A percentile compares a stretch with the other conserved stretches of the same genome.
phyloP scores from a whole-genome alignment of 2,797 vertebrate species.

The Sebastes flavidus region DNA sequence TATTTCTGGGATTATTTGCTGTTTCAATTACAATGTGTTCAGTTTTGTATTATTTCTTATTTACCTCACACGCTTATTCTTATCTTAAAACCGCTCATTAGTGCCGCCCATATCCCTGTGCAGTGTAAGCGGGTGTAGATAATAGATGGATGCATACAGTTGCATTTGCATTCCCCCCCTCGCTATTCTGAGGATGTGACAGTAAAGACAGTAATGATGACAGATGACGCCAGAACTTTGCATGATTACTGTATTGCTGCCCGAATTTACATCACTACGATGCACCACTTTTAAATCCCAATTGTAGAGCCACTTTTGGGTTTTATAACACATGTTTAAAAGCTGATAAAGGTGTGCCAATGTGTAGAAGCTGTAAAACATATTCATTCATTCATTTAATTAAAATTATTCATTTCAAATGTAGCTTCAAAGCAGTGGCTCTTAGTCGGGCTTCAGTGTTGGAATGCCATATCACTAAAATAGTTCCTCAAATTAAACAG shows the following conservation, averaged over 20 bases:
- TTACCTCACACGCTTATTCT: background rate
- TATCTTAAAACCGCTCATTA: background rate
- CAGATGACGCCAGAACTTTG: background rate
- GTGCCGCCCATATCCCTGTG: background rate
- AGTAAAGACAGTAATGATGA: background rate
- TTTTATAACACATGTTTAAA: background rate
- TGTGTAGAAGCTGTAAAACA: background rate
- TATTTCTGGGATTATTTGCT: background rate
- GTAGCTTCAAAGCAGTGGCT: constrained; percentile 8
- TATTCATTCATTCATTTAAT: background rate
- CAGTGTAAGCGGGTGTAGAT: background rate
- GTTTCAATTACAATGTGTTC: background rate
- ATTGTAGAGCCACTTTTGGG: background rate
- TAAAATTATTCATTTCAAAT: background rate
- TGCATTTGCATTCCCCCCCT: background rate
- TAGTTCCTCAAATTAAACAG: constrained; percentile 28
- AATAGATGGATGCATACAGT: background rate
- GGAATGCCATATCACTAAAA: constrained; percentile 19
- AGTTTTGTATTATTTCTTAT: background rate
- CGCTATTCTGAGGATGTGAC: background rate
- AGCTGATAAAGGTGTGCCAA: background rate
- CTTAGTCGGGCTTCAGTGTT: background rate
- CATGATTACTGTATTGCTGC: background rate
- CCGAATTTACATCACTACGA: background rate
- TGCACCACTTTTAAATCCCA: background rate